A percentile compares a stretch with the other conserved stretches of the same genome.
phyloP scores from a whole-genome alignment of 2,888 invertebrate genomes.

The Timandra comae region DNA sequence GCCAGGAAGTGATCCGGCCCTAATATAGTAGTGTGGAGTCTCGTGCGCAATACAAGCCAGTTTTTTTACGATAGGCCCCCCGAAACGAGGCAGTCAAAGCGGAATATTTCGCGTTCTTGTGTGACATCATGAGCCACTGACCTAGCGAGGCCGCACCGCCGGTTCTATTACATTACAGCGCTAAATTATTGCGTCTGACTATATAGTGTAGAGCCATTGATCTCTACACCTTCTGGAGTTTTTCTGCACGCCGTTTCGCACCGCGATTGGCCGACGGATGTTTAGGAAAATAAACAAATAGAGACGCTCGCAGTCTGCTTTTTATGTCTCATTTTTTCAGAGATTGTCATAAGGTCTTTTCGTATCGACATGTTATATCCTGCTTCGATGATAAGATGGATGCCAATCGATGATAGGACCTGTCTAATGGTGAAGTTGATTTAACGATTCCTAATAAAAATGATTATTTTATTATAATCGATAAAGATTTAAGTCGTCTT shows the following conservation, averaged over 20 bases:
- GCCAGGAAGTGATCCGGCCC: constrained; percentile 21
- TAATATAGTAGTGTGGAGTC: constrained; percentile 12
- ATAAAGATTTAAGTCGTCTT: no score
- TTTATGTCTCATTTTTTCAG: constrained; percentile 21
- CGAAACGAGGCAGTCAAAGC: constrained; percentile 30
- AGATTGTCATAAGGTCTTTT: no score
- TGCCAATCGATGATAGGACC: no score
- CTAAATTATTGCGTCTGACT: constrained; percentile 38
- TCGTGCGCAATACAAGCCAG: constrained; percentile 21
- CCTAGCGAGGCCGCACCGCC: constrained; percentile 55
- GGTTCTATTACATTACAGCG: constrained; percentile 39
- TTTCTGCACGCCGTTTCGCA: constrained; percentile 5
- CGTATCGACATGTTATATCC: constrained; percentile 9
- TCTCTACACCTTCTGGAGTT: constrained; percentile 15
- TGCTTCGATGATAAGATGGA: not conserved
- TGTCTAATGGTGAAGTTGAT: no score
- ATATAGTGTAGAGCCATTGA: constrained; percentile 25
- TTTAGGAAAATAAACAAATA: constrained; percentile 23
- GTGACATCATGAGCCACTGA: constrained; percentile 71
- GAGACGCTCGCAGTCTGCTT: constrained; percentile 16
- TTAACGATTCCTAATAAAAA: no score
- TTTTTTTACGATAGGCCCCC: constrained; percentile 32
- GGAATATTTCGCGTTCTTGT: constrained; percentile 49
- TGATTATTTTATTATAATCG: no score
- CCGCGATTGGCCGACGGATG: constrained; percentile 24